Evolutionary conservation across 2,888 invertebrate genomes (phyloP).

Genomic region (Hirtodrosophila trivittata): DNA sequence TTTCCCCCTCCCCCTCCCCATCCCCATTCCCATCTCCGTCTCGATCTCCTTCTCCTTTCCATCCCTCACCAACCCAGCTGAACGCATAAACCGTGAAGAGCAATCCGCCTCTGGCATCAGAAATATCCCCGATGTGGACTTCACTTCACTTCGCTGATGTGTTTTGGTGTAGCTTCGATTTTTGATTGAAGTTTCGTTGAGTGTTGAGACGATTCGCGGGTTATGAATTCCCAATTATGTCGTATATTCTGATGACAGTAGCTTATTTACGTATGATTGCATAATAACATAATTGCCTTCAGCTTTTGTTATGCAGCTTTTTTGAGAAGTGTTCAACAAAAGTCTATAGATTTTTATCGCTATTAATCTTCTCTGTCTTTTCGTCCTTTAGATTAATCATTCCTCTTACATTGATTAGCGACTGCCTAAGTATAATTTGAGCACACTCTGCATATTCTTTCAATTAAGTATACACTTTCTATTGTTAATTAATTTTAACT

Average conservation of each 20-base stretch:
- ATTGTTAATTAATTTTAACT: too few relatives aligned
- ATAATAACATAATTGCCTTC: constrained; percentile 25
- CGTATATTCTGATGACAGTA: constrained; percentile 18
- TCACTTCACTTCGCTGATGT: constrained; percentile 40
- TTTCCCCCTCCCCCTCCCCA: too few relatives aligned
- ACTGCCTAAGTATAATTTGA: too few relatives aligned
- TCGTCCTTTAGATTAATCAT: too few relatives aligned
- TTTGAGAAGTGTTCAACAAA: too few relatives aligned
- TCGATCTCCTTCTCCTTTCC: not conserved
- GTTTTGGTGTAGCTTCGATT: constrained; percentile 52
- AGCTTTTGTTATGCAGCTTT: too few relatives aligned
- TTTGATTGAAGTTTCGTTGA: constrained; percentile 52
- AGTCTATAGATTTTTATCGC: too few relatives aligned
- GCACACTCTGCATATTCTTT: too few relatives aligned
- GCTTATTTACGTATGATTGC: constrained; percentile 13
- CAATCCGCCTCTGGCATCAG: constrained; percentile 10
- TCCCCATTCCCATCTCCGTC: too few relatives aligned
- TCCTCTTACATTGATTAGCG: too few relatives aligned
- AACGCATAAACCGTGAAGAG: constrained; percentile 22
- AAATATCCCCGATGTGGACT: constrained; percentile 23
- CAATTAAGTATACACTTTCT: too few relatives aligned
- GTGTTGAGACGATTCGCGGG: constrained; percentile 35
- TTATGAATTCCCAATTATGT: constrained; percentile 50
- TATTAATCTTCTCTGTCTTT: too few relatives aligned
- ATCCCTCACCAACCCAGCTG: not conserved